phyloP scores from a whole-genome alignment of 2,888 invertebrate species.

The Isotomurus palustris region DNA sequence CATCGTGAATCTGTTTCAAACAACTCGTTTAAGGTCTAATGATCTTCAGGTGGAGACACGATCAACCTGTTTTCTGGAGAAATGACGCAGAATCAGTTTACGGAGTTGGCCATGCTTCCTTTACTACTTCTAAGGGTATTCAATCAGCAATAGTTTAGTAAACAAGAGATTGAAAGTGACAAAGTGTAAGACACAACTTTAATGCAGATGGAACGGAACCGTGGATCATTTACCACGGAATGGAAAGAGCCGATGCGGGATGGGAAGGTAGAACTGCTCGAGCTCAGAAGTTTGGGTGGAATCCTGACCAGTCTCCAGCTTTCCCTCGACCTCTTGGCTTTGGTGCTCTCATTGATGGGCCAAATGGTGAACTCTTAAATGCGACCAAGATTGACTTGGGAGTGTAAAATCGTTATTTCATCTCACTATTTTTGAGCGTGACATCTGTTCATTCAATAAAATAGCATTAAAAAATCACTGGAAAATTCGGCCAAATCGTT shows the following conservation, averaged over 20 bases:
- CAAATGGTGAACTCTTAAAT: slow-evolving; percentile 36
- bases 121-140: slow-evolving; percentile 30
- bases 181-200: background rate
- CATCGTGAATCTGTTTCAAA: background rate
- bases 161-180: background rate
- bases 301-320: slow-evolving; percentile 37
- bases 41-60: slow-evolving; percentile 32
- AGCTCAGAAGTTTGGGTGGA: slow-evolving; percentile 39
- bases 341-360: slow-evolving; percentile 28
- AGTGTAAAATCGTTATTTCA: no score
- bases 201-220: slow-evolving; percentile 37
- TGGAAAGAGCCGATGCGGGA: slow-evolving; percentile 34
- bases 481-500: no score
- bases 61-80: slow-evolving; percentile 40
- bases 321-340: slow-evolving; percentile 34
- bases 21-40: background rate
- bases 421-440: no score
- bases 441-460: no score
- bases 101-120: slow-evolving; percentile 43
- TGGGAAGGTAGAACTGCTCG: slow-evolving; percentile 40
- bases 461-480: no score
- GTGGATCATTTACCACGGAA: slow-evolving; percentile 44
- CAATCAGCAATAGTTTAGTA: no score
- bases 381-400: no score
- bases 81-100: slow-evolving; percentile 40